These are phyloP conservation scores for Alectoris magna DNA, from an alignment of 2,797 vertebrate genomes.

Conservation along the genomic window DNA sequence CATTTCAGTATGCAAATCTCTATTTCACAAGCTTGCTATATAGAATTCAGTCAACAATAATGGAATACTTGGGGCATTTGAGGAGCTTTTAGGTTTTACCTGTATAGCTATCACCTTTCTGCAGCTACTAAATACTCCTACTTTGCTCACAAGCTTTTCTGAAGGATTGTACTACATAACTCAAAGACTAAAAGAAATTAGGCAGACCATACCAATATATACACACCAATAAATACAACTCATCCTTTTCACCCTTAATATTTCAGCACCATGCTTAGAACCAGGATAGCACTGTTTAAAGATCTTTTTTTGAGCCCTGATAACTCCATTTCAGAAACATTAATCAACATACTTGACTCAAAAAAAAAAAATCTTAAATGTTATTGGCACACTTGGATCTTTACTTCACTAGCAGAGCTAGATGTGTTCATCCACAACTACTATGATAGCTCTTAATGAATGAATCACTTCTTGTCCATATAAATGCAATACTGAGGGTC, in stretches of 20 bases:
- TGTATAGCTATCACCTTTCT: background rate
- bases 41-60: background rate
- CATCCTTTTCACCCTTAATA: background rate
- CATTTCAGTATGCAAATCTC: background rate
- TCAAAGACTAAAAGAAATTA: background rate
- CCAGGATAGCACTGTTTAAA: background rate
- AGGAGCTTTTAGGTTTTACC: background rate
- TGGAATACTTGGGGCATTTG: background rate
- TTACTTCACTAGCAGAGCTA: background rate
- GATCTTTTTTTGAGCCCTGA: too few relatives aligned
- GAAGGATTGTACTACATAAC: background rate
- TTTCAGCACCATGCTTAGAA: background rate
- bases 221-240: background rate
- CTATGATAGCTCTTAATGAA: background rate
- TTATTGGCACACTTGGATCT: background rate
- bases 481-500: background rate
- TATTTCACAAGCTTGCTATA: background rate
- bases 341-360: background rate
- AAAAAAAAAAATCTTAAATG: background rate
- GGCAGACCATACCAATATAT: background rate
- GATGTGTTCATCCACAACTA: background rate
- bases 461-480: rapidly evolving
- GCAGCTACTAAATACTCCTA: background rate
- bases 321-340: background rate
- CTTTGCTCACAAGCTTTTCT: background rate